Base-by-base conservation (phyloP, 2,888 invertebrate genomes). In the Phrixothrix hirtus region DNA sequence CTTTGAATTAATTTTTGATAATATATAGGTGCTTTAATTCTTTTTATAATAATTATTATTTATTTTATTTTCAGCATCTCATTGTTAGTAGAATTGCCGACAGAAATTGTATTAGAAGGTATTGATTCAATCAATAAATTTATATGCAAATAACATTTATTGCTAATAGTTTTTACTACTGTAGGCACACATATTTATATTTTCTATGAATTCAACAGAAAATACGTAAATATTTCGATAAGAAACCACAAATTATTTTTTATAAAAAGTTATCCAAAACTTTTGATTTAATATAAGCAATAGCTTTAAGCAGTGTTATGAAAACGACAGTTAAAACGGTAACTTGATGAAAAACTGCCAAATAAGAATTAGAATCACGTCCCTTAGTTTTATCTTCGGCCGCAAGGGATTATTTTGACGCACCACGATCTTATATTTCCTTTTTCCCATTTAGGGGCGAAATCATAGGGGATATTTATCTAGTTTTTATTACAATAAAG, bases 321-420 rank as follows among this genome's bases (percentile, higher is more conserved):
- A 51, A 47, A 47, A 50, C 34, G 46, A 52, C 52, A 46, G 52
- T 52, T 46, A 52, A 52, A 53, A 48, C 43, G 31, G 42, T 37
- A 39, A 60, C 49, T 51, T 55, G 55, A 60, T 58, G 56, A 60
- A 55, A 59, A 60, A 60, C 54, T 55, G 47, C 46, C 56, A 49
- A 60, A 59, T 60, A 60, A 51, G 56, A 47, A 62, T 60, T 62
- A 56, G 53, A 36, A 54, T 60, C 62, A 62, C 62, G 62, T 62
- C 38, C 45, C 41, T 31, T 45, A 56, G 59, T 62, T 62, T 59
- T 60, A 60, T 60, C 62, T 58, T 48, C 47, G 54, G 50, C 56
- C 60, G 55, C 60, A 38, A 57, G 60, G 58, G 61, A 60, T 61
- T 61, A 60, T 58, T 54, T 48, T 57, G 58, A 59, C 53, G 48